phyloP scores from a whole-genome alignment of 2,797 vertebrate species.

The Phoxinus dragarum region DNA sequence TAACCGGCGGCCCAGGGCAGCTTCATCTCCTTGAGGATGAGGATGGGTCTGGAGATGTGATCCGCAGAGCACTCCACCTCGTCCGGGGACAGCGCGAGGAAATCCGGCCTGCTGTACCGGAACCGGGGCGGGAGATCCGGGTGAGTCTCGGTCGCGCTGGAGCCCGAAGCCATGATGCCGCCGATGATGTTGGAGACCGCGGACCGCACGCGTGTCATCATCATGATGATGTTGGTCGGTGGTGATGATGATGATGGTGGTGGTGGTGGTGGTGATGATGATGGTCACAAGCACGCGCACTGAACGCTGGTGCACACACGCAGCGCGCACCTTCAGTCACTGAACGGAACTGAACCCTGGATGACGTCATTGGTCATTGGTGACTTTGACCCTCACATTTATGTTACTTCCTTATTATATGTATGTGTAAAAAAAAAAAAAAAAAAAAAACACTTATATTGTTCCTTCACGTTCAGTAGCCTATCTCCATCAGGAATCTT shows the following conservation, averaged over 20 bases:
- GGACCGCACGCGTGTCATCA: conserved; percentile 93
- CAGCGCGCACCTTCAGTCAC: background rate
- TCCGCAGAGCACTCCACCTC: conserved; percentile 94
- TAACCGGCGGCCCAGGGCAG: conserved; percentile 95
- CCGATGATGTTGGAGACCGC: conserved; percentile 94
- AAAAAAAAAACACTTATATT: background rate
- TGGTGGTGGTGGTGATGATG: background rate
- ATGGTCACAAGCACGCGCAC: background rate
- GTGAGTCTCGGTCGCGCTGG: conserved; percentile 79
- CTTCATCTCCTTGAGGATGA: conserved; percentile 89
- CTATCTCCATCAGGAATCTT: background rate
- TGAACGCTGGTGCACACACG: background rate
- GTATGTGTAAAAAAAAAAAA: background rate
- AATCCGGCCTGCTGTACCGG: conserved; percentile 90
- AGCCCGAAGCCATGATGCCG: conserved; percentile 87
- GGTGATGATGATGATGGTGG: background rate
- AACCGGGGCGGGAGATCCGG: conserved; percentile 86
- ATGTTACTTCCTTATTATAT: background rate
- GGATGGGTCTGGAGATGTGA: conserved; percentile 90
- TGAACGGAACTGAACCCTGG: background rate
- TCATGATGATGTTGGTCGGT: conserved; percentile 69
- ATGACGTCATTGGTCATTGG: background rate
- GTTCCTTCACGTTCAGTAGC: background rate
- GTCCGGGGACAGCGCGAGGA: conserved; percentile 90
- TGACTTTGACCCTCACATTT: background rate